Evolutionary conservation across 2,888 invertebrate genomes (phyloP).

Genomic region (Axea sp.): DNA sequence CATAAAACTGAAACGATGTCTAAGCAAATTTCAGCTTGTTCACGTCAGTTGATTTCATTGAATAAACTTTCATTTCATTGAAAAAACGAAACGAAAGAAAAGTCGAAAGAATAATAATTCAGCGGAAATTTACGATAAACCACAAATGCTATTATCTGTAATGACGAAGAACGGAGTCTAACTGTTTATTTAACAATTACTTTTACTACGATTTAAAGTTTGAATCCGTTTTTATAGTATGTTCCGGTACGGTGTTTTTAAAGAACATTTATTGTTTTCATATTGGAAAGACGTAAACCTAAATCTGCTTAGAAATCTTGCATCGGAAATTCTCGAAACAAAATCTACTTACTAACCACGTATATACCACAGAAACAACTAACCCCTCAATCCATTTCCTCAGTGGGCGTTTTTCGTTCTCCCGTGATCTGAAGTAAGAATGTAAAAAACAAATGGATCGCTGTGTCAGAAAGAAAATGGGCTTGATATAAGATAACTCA

Average conservation of each 20-base stretch:
- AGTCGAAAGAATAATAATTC: constrained; percentile 7
- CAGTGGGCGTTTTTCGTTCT: constrained; percentile 43
- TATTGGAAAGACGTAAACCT: constrained; percentile 31
- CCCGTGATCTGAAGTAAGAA: constrained; percentile 13
- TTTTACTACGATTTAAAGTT: constrained; percentile 5
- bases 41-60: neutral
- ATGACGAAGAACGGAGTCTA: constrained; percentile 2
- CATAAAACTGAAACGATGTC: constrained; percentile 6
- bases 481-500: constrained; percentile 45
- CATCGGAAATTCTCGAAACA: constrained; percentile 35
- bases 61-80: too few relatives aligned
- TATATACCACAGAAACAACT: constrained; percentile 39
- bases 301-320: constrained; percentile 55
- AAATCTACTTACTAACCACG: constrained; percentile 30
- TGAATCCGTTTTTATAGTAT: too few relatives aligned
- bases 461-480: constrained; percentile 38
- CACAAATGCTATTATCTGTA: constrained; percentile 5
- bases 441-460: constrained; percentile 45
- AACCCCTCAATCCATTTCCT: constrained; percentile 50
- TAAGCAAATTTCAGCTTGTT: constrained; percentile 21
- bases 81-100: neutral
- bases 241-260: too few relatives aligned
- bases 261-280: constrained; percentile 40
- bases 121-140: neutral
- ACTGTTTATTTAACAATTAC: constrained; percentile 28